Percentiles rank a stretch among this genome's conserved stretches.
These are phyloP conservation scores for Ophion slaviceki DNA, from an alignment of 2,888 invertebrate species.

Conservation along the genomic window DNA sequence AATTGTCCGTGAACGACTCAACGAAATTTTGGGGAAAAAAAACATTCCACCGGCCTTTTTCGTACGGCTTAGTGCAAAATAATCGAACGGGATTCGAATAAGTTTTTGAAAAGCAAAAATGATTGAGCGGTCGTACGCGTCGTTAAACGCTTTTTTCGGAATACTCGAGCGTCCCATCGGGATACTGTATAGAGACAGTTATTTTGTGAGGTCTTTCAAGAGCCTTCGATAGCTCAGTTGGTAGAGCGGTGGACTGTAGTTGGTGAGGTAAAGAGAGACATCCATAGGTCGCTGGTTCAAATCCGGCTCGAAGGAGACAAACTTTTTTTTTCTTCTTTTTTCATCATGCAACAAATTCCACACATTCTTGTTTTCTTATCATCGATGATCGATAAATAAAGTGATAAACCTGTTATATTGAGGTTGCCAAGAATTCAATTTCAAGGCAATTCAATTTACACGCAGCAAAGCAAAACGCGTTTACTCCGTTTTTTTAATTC, in stretches of 20 bases:
- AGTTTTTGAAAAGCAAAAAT: too few species aligned
- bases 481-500: too few species aligned
- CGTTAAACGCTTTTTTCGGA: neutral
- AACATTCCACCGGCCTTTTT: too few species aligned
- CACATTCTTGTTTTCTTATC: neutral
- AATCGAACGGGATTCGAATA: too few species aligned
- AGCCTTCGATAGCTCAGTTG: slow-evolving; percentile 75
- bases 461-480: too few species aligned
- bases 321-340: slow-evolving; percentile 16
- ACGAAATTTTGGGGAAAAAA: too few species aligned
- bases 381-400: neutral
- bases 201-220: neutral
- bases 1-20: too few species aligned
- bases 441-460: neutral
- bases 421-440: neutral
- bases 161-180: neutral
- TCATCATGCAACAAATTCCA: neutral
- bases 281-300: slow-evolving; percentile 57
- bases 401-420: neutral
- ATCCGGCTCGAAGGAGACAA: slow-evolving; percentile 48
- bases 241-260: slow-evolving; percentile 83
- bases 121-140: too few species aligned
- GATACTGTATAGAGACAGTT: neutral
- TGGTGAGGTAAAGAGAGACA: slow-evolving; percentile 38
- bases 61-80: too few species aligned